Percentiles rank a stretch among this genome's conserved stretches.
These are phyloP conservation scores for Endotricha flammealis DNA, from an alignment of 2,888 invertebrate species.

Conservation along the genomic window DNA sequence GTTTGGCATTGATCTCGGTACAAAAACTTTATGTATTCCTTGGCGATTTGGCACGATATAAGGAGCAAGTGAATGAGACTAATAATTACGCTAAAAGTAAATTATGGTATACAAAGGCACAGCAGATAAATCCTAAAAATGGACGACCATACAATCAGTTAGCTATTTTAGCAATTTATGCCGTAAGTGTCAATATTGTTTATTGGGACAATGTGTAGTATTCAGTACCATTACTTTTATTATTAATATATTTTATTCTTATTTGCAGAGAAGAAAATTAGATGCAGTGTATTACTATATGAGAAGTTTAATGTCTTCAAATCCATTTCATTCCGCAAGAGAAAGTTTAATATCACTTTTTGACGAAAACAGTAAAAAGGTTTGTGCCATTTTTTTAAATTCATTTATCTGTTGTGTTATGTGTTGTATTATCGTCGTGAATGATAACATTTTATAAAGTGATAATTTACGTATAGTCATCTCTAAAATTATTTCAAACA, in stretches of 20 bases:
- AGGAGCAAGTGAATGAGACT: conserved; percentile 89
- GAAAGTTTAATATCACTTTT: conserved; percentile 92
- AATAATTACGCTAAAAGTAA: conserved; percentile 85
- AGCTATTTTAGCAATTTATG: conserved; percentile 91
- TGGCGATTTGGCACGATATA: conserved; percentile 95
- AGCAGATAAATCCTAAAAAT: conserved; percentile 95
- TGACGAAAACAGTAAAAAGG: conserved; percentile 95
- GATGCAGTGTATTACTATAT: conserved; percentile 98
- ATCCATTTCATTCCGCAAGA: conserved; percentile 94
- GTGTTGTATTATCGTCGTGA: too few relatives aligned
- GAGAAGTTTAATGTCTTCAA: conserved; percentile 95
- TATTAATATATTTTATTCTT: conserved; percentile 17
- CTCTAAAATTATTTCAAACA: too few relatives aligned
- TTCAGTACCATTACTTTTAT: too few relatives aligned
- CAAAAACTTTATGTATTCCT: conserved; percentile 93
- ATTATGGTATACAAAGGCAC: conserved; percentile 95
- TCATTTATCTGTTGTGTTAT: too few relatives aligned
- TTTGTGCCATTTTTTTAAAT: conserved; percentile 40
- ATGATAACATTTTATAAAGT: too few relatives aligned
- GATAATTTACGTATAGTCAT: too few relatives aligned
- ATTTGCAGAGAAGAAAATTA: conserved; percentile 89
- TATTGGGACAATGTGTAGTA: too few relatives aligned
- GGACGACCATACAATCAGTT: conserved; percentile 97
- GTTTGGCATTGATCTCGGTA: conserved; percentile 88
- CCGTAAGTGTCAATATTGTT: conserved; percentile 73